phyloP scores from a whole-genome alignment of 2,113 vertebrate species.

The Oreochromis aureus region DNA sequence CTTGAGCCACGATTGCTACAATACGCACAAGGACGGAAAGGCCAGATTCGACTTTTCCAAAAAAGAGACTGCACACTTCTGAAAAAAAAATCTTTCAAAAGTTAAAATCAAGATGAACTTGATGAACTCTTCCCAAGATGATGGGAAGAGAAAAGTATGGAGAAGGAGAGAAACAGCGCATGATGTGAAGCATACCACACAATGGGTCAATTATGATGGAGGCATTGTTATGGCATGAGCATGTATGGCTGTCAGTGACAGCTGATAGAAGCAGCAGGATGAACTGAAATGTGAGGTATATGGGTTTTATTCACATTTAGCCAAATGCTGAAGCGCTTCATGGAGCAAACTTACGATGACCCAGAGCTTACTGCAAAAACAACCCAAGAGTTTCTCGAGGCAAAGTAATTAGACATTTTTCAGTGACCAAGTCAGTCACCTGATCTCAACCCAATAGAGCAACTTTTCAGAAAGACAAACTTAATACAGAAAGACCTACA shows the following conservation, averaged over 20 bases:
- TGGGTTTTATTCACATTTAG: neutral
- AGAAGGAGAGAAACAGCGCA: neutral
- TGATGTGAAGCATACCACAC: neutral
- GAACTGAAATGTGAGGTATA: neutral
- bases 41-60: neutral
- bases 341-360: neutral
- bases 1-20: neutral
- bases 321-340: neutral
- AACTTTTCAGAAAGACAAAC: neutral
- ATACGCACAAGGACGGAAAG: fast-evolving
- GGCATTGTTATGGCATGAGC: neutral
- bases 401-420: neutral
- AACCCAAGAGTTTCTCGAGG: neutral
- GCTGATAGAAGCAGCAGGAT: neutral
- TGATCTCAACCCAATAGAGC: neutral
- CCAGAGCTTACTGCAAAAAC: neutral
- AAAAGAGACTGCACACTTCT: neutral
- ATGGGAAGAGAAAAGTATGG: neutral
- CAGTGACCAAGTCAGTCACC: neutral
- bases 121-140: neutral
- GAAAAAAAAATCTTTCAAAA: neutral
- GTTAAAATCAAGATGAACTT: neutral
- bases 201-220: neutral
- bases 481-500: neutral
- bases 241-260: neutral